Evolutionary conservation across 1,140 invertebrate genomes (phyloP).

Genomic region (Belonocnema kinseyi): DNA sequence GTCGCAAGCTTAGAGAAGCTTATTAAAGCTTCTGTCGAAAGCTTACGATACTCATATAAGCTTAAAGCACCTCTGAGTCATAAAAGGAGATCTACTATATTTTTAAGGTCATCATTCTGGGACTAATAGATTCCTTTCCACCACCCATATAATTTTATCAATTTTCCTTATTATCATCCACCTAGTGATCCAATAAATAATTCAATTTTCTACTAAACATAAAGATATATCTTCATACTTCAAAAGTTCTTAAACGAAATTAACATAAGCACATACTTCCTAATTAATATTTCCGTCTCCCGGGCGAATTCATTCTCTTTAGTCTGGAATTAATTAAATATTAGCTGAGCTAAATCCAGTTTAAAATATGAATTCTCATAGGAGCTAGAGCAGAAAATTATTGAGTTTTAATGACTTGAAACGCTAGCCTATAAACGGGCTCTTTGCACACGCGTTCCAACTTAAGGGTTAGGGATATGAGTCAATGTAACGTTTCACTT

Average conservation of each 20-base stretch:
- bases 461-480: neutral
- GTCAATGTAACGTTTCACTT: too few species aligned
- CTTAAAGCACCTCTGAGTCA: neutral
- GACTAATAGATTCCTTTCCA: slow-evolving; percentile 12
- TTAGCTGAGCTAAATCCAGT: slow-evolving; percentile 4
- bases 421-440: slow-evolving; percentile 12
- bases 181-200: neutral
- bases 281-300: too few species aligned
- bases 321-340: slow-evolving; percentile 16
- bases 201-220: neutral
- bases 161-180: neutral
- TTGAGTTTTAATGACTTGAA: slow-evolving; percentile 1
- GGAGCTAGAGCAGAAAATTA: neutral
- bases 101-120: neutral
- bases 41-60: slow-evolving; percentile 7
- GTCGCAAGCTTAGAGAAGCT: neutral
- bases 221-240: neutral
- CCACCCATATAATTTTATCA: slow-evolving; percentile 10
- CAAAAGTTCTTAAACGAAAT: neutral
- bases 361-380: slow-evolving; percentile 17
- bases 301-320: too few species aligned
- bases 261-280: too few species aligned
- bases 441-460: neutral
- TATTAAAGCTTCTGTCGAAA: slow-evolving; percentile 7
- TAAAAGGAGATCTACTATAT: slow-evolving; percentile 23